Evolutionary conservation across 2,888 invertebrate species (phyloP).

Genomic region (Caenorhabditis sulstoni): DNA sequence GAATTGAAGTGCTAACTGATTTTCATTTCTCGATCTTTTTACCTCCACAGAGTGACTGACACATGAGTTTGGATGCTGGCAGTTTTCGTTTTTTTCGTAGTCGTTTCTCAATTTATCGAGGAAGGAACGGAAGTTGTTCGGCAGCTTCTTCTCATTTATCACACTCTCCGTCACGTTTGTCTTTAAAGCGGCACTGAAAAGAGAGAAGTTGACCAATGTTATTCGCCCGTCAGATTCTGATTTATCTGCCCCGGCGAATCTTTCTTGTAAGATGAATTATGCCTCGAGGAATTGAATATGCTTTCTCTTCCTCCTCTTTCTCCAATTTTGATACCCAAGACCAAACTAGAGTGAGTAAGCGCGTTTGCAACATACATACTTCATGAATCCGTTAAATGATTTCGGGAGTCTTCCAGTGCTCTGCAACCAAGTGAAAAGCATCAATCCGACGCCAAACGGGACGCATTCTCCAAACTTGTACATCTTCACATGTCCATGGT

Average conservation of each 20-base stretch:
- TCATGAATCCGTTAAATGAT: conserved; percentile 58
- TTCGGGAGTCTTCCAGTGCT: conserved; percentile 58
- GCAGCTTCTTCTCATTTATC: conserved; percentile 59
- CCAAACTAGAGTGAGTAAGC: conserved; percentile 31
- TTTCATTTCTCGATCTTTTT: conserved; percentile 8
- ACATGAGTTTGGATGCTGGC: conserved; percentile 74
- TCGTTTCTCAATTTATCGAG: conserved; percentile 58
- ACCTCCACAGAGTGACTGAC: conserved; percentile 71
- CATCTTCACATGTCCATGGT: conserved; percentile 85
- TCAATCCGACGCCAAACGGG: conserved; percentile 83
- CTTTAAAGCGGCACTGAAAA: conserved; percentile 63
- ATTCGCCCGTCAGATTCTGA: conserved; percentile 5
- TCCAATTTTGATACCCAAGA: conserved; percentile 47
- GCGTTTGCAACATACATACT: conserved; percentile 48
- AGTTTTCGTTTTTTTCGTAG: conserved; percentile 63
- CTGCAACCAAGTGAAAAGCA: conserved; percentile 69
- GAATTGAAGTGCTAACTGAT: no score
- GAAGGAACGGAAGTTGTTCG: conserved; percentile 55
- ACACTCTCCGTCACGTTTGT: conserved; percentile 50
- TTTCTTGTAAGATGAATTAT: conserved; percentile 40
- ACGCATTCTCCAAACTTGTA: conserved; percentile 85
- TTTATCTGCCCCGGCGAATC: conserved; percentile 37
- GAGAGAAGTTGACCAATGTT: conserved; percentile 10
- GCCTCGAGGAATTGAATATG: conserved; percentile 46
- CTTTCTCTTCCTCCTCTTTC: conserved; percentile 19